phyloP scores from a whole-genome alignment of 2,888 invertebrate genomes.

The Torymus auratus region DNA sequence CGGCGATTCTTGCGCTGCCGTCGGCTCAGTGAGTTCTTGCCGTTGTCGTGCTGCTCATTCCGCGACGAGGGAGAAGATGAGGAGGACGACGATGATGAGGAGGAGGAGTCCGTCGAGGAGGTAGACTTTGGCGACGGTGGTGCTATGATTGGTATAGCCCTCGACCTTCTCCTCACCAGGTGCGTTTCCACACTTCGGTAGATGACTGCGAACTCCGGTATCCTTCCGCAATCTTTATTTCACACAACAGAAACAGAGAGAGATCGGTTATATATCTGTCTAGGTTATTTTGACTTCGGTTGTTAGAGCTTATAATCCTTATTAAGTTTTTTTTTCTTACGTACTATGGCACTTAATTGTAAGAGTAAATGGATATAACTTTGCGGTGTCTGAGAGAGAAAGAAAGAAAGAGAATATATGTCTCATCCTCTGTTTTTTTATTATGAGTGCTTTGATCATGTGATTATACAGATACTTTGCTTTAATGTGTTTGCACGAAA shows the following conservation, averaged over 20 bases:
- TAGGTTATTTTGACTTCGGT: neutral
- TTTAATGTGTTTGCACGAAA: constrained; percentile 17
- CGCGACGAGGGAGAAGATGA: too few relatives aligned
- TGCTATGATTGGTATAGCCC: constrained; percentile 71
- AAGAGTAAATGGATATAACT: too few relatives aligned
- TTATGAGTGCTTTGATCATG: neutral
- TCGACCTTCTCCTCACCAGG: constrained; percentile 76
- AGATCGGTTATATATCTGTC: constrained; percentile 42
- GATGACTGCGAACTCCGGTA: too few relatives aligned
- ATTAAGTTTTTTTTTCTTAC: constrained; percentile 1
- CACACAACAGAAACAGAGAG: constrained; percentile 69
- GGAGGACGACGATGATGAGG: constrained; percentile 66
- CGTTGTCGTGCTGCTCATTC: too few relatives aligned
- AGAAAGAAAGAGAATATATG: too few relatives aligned
- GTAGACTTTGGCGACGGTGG: constrained; percentile 6
- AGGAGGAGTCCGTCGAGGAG: constrained; percentile 75
- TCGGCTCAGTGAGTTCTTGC: constrained; percentile 72
- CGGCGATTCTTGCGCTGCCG: constrained; percentile 78
- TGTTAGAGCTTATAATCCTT: neutral
- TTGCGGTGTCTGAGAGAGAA: too few relatives aligned
- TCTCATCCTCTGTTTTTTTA: too few relatives aligned
- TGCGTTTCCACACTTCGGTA: too few relatives aligned
- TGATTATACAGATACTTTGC: neutral
- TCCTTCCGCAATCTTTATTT: constrained; percentile 71
- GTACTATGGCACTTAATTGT: too few relatives aligned